Evolutionary conservation across 2,113 vertebrate genomes (phyloP), one percentile per base, ranked within the genome.

Genomic region (Guaruba guarouba): DNA sequence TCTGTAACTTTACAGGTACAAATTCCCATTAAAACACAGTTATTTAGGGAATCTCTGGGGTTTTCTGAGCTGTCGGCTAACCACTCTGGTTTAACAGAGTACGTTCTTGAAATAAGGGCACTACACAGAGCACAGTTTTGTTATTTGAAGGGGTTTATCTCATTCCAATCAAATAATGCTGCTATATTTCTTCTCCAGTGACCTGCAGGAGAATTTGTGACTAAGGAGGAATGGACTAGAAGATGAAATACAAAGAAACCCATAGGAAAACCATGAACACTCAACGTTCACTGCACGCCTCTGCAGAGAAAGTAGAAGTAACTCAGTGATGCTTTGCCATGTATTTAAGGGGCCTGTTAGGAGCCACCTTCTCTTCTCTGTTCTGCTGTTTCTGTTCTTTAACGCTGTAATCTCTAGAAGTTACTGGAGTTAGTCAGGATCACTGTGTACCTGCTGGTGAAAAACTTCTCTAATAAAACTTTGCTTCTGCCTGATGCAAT

Each of bases 181-280:
- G 48, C 61, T n/a, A 3, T 22, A 8, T 69, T 86, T 66, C 76
- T 55, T 39, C n/a, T 57, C 25, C 89, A 97, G 97, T 95, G 85
- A 95, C 96, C 74, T 95, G 93, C 95, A 96, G 97, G 17, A 97
- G 96, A 59, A 96, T 93, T 55, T 97, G 95, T 91, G 96, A 97
- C 86, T 96, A 78, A 96, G 86, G 55, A 91, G 44, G 74, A 69
- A 92, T 0, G 1, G 83, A 75, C 69, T 23, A 41, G 80, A 93
- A 90, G 75, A 64, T 85, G 86, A 76, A 24, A 35, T 18, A 74
- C 31, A 92, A 67, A 82, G 89, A 71, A 97, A 71, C 25, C 79
- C 88, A 37, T 33, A 79, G 82, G 71, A 41, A 46, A 81, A 70
- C 54, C 17, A 7, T 59, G 85, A 88, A 49, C 54, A 57, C 69